These are phyloP conservation scores for Sesamia inferens DNA, from an alignment of 2,888 invertebrate genomes.

Conservation along the genomic window DNA sequence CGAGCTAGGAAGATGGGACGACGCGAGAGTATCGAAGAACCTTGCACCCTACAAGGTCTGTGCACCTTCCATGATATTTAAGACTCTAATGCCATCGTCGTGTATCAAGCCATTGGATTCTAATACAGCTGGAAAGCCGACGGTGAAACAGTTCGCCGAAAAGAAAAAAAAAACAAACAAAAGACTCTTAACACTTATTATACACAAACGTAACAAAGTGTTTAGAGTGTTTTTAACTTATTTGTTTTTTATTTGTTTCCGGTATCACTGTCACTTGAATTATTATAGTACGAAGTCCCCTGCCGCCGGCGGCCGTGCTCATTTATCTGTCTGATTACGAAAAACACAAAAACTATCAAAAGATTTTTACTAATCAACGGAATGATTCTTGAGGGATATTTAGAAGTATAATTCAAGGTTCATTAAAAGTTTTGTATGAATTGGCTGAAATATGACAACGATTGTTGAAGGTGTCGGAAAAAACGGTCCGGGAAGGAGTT, in stretches of 20 bases:
- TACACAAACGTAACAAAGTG: too few relatives aligned
- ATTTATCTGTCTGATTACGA: neutral
- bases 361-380: neutral
- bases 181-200: too few relatives aligned
- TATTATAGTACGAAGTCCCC: neutral
- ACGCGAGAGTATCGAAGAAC: too few relatives aligned
- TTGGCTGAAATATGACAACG: neutral
- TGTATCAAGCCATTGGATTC: too few relatives aligned
- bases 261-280: neutral
- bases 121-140: too few relatives aligned
- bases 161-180: too few relatives aligned
- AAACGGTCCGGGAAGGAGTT: neutral
- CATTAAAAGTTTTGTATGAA: neutral
- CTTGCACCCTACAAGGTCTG: too few relatives aligned
- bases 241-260: neutral
- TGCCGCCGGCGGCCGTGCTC: too few relatives aligned
- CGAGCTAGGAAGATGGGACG: too few relatives aligned
- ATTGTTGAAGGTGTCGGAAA: neutral
- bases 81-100: too few relatives aligned
- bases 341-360: neutral
- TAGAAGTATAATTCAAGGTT: neutral
- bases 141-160: too few relatives aligned
- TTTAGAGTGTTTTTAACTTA: neutral
- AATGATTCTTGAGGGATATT: neutral
- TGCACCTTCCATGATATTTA: too few relatives aligned